These are phyloP conservation scores for Silvanus unidentatus DNA, from an alignment of 2,888 invertebrate species.

Conservation along the genomic window DNA sequence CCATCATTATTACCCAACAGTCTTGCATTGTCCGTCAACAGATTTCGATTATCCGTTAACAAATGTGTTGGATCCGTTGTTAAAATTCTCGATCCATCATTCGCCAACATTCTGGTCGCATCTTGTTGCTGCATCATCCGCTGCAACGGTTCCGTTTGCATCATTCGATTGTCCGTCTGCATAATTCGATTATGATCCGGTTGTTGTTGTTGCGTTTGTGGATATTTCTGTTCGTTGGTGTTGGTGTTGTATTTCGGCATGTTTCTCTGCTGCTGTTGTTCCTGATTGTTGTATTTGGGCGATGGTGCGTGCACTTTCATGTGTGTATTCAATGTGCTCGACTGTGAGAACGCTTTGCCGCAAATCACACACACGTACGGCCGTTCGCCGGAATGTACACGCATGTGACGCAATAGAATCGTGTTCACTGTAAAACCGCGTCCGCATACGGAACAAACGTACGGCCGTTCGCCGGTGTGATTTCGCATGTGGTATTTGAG, in stretches of 20 bases:
- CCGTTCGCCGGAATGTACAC: conserved; percentile 46
- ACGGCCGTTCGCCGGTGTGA: conserved; percentile 46
- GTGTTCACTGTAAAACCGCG: conserved; percentile 47
- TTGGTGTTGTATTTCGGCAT: conserved; percentile 28
- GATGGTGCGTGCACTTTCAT: conserved; percentile 43
- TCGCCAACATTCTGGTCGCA: conserved; percentile 19
- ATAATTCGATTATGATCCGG: conserved; percentile 33
- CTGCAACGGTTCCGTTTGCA: conserved; percentile 33
- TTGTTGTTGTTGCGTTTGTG: conserved; percentile 21
- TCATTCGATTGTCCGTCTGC: conserved; percentile 36
- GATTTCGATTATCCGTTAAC: conserved; percentile 26
- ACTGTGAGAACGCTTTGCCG: conserved; percentile 46
- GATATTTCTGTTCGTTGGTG: conserved; percentile 15
- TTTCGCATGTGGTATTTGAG: conserved; percentile 47
- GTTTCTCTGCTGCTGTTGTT: conserved; percentile 20
- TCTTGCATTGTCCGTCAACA: conserved; percentile 20
- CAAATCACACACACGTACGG: conserved; percentile 47
- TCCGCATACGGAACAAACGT: conserved; percentile 44
- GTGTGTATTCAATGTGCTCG: conserved; percentile 45
- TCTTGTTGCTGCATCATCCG: conserved; percentile 32
- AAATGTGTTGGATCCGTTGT: conserved; percentile 31
- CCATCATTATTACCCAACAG: conserved; percentile 31
- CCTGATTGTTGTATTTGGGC: conserved; percentile 37
- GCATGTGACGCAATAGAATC: conserved; percentile 44
- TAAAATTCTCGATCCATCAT: conserved; percentile 30